phyloP scores from a whole-genome alignment of 2,888 invertebrate genomes.

The Spilosoma lubricipeda region DNA sequence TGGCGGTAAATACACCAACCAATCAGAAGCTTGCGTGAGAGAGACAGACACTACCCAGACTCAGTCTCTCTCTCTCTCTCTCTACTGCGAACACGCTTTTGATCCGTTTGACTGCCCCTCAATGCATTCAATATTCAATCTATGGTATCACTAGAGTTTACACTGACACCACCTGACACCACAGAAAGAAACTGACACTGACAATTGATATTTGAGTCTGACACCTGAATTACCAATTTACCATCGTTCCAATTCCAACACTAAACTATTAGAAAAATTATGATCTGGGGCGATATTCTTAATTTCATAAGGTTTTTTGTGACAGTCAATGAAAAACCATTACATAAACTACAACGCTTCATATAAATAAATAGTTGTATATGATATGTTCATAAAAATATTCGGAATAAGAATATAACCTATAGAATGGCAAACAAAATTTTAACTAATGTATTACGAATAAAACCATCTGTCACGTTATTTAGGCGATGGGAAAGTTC shows the following conservation, averaged over 20 bases:
- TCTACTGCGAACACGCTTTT: too few relatives aligned
- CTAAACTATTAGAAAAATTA: not conserved
- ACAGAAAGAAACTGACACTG: not conserved
- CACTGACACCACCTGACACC: too few relatives aligned
- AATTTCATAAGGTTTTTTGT: not conserved
- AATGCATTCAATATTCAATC: too few relatives aligned
- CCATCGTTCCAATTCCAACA: too few relatives aligned
- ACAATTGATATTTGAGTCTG: not conserved
- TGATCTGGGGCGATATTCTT: not conserved
- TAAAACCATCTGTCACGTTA: conserved; percentile 59
- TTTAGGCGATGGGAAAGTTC: conserved; percentile 73
- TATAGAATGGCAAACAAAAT: conserved; percentile 72
- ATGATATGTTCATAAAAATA: not conserved
- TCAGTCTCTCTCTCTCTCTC: too few relatives aligned
- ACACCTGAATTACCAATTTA: too few relatives aligned
- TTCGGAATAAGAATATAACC: conserved; percentile 52
- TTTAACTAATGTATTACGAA: conserved; percentile 64
- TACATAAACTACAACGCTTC: not conserved
- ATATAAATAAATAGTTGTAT: not conserved
- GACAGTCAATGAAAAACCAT: not conserved
- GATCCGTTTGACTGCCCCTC: too few relatives aligned
- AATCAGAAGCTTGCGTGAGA: too few relatives aligned
- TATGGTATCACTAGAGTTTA: too few relatives aligned
- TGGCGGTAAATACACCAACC: too few relatives aligned
- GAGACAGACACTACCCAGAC: too few relatives aligned